Evolutionary conservation across 2,797 vertebrate genomes (phyloP).

Genomic region (Neoniphon sammara): DNA sequence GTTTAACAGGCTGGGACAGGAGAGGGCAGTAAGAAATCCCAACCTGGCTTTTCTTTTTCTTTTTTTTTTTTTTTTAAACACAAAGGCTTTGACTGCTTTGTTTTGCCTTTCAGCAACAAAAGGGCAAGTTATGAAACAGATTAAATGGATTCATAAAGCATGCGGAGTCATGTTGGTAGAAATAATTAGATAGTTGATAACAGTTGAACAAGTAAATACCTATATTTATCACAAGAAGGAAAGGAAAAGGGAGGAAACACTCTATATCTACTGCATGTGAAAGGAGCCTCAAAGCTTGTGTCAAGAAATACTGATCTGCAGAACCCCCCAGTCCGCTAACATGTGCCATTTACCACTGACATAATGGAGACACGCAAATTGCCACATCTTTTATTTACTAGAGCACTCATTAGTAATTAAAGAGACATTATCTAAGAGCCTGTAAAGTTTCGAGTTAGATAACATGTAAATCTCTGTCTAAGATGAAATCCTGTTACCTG

Average conservation of each 20-base stretch:
- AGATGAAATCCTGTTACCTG: constrained; percentile 25
- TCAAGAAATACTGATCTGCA: constrained; percentile 22
- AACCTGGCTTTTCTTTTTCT: constrained; percentile 21
- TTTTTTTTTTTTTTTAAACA: neutral
- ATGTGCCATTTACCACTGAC: constrained; percentile 35
- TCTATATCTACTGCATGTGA: neutral
- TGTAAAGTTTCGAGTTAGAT: constrained; percentile 15
- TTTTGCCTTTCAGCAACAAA: constrained; percentile 28
- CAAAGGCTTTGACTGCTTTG: constrained; percentile 17
- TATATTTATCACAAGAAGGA: constrained; percentile 12
- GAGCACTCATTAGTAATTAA: constrained; percentile 58
- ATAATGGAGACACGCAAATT: constrained; percentile 33
- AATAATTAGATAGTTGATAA: constrained; percentile 15
- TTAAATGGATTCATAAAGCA: constrained; percentile 26
- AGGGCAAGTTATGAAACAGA: neutral
- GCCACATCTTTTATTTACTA: constrained; percentile 65
- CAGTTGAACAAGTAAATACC: too few relatives aligned
- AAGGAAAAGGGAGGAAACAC: neutral
- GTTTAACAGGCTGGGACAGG: constrained; percentile 52
- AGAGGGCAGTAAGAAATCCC: constrained; percentile 25
- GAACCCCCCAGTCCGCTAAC: constrained; percentile 40
- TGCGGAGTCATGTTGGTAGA: constrained; percentile 18
- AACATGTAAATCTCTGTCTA: constrained; percentile 28
- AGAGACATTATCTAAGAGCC: constrained; percentile 55
- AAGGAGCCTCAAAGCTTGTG: constrained; percentile 16